phyloP scores from a whole-genome alignment of 2,113 vertebrate genomes.

The Etia nguti region DNA sequence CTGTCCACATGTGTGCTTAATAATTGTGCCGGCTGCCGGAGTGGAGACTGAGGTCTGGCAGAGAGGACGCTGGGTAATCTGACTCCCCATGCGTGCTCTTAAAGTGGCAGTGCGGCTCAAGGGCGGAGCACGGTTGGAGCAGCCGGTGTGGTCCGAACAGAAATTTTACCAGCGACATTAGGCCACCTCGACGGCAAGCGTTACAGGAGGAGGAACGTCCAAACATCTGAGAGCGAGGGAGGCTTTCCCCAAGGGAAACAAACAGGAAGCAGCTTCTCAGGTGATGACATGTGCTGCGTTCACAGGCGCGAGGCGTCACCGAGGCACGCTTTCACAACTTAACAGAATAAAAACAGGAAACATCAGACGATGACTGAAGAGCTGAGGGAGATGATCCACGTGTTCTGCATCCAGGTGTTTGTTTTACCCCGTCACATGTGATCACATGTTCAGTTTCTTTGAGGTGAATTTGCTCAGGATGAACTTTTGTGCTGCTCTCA shows the following conservation, averaged over 20 bases:
- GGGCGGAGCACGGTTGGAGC: not conserved
- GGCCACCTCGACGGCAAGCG: not conserved
- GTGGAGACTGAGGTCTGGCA: constrained; percentile 78
- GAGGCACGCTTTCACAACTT: not conserved
- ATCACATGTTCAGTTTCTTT: not conserved
- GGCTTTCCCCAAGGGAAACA: not conserved
- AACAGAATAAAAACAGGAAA: not conserved
- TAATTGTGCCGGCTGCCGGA: constrained; percentile 61
- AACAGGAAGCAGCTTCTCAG: not conserved
- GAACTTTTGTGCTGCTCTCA: not conserved
- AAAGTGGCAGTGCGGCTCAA: not conserved
- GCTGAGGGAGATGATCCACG: not conserved
- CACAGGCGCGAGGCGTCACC: not conserved
- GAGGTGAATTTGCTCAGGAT: not conserved
- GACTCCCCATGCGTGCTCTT: constrained; percentile 27
- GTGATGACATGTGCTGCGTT: not conserved
- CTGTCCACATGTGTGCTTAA: constrained; percentile 59
- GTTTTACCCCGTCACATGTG: not conserved
- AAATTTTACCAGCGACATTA: fast-evolving
- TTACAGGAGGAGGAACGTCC: fast-evolving
- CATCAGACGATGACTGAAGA: not conserved
- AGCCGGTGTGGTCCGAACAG: not conserved
- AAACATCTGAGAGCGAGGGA: not conserved
- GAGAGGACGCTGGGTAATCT: constrained; percentile 59
- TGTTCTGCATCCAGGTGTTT: not conserved